These are phyloP conservation scores for Metallyticus violacea DNA, from an alignment of 2,888 invertebrate genomes.

Conservation along the genomic window DNA sequence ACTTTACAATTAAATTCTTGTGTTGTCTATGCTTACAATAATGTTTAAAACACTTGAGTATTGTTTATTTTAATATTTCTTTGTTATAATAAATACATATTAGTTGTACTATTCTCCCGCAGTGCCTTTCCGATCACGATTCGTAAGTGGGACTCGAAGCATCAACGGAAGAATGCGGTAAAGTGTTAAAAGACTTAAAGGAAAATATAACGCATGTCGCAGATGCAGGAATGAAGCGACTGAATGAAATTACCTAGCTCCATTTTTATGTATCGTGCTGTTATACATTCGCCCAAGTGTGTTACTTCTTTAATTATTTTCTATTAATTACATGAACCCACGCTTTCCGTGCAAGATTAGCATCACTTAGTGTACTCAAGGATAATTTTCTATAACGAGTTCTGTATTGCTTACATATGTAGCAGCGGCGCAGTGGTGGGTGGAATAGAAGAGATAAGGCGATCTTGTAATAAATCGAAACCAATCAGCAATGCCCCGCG, in stretches of 20 bases:
- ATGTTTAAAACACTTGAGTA: no score
- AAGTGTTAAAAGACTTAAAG: no score
- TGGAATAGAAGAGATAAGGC: neutral
- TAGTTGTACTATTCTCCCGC: no score
- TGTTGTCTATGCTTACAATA: no score
- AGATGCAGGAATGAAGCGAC: neutral
- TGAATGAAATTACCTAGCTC: neutral
- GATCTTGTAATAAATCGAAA: slow-evolving; percentile 1
- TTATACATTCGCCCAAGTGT: neutral
- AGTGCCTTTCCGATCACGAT: no score
- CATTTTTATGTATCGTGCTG: neutral
- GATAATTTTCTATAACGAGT: neutral
- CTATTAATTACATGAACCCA: neutral
- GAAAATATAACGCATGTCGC: no score
- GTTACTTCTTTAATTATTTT: neutral
- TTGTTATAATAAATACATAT: no score
- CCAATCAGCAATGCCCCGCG: neutral
- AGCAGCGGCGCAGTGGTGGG: neutral
- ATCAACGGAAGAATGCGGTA: no score
- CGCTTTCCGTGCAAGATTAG: neutral
- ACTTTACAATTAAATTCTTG: no score
- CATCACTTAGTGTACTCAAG: neutral
- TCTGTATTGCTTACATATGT: neutral
- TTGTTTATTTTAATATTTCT: no score
- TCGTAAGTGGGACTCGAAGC: no score